These are phyloP conservation scores for Paratrypauchen microcephalus DNA, from an alignment of 2,797 vertebrate genomes.

Conservation along the genomic window DNA sequence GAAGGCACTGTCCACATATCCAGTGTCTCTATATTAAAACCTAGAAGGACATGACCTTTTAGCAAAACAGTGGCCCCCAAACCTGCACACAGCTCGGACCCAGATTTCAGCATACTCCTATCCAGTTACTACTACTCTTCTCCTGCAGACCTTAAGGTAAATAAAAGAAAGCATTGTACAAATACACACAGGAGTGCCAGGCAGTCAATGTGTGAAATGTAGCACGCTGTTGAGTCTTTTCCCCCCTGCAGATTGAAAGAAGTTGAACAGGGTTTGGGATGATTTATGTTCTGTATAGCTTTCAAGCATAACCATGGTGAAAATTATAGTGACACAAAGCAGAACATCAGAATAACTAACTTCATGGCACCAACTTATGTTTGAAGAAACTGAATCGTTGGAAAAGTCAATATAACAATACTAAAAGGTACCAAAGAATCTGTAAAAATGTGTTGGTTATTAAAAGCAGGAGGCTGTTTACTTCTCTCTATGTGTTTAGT, in stretches of 20 bases:
- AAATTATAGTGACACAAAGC: not conserved
- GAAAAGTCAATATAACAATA: constrained; percentile 1
- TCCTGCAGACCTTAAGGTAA: constrained; percentile 70
- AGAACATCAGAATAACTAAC: constrained; percentile 10
- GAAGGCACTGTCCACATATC: constrained; percentile 64
- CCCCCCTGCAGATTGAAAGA: constrained; percentile 38
- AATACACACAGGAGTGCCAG: constrained; percentile 55
- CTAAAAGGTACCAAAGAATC: constrained; percentile 52
- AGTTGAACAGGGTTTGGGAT: constrained; percentile 21
- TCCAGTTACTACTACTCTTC: constrained; percentile 61
- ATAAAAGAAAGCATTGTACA: constrained; percentile 71
- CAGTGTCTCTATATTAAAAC: constrained; percentile 72
- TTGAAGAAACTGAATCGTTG: not conserved
- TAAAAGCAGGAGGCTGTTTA: constrained; percentile 53
- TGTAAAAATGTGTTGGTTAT: constrained; percentile 56
- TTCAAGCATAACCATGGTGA: not conserved
- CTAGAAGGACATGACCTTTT: constrained; percentile 71
- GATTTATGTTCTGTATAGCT: constrained; percentile 13
- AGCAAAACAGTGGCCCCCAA: constrained; percentile 63
- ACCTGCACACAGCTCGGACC: constrained; percentile 46
- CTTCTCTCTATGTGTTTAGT: constrained; percentile 39
- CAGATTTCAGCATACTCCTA: constrained; percentile 63
- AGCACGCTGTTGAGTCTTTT: constrained; percentile 49
- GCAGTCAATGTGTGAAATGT: constrained; percentile 69
- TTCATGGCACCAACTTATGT: not conserved